Conservation (phyloP, 2,113 vertebrate genomes). For the Seriola rivoliana region DNA sequence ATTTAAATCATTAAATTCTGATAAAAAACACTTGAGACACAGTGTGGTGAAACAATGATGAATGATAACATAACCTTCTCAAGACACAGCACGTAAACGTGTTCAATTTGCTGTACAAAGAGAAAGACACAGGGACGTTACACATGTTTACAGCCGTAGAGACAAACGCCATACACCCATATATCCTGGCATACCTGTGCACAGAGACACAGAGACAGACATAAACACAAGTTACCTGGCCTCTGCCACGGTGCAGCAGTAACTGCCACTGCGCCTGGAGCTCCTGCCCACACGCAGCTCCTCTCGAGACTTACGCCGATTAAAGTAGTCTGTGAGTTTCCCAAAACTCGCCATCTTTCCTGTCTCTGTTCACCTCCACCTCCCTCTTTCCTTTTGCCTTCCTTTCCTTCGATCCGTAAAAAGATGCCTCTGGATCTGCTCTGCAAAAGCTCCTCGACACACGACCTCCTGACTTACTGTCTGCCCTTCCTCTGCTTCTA, state of each 20-base stretch:
- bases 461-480: slow-evolving; percentile 41
- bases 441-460: slow-evolving; percentile 25
- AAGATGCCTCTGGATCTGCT: neutral
- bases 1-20: neutral
- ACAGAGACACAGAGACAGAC: slow-evolving; percentile 5
- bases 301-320: slow-evolving; percentile 90
- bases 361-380: slow-evolving; percentile 36
- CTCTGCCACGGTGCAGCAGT: slow-evolving; percentile 90
- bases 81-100: slow-evolving; percentile 6
- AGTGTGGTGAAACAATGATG: neutral
- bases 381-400: neutral
- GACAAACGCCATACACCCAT: slow-evolving; percentile 11
- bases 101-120: slow-evolving; percentile 4
- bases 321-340: slow-evolving; percentile 95
- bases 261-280: slow-evolving; percentile 88
- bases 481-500: neutral
- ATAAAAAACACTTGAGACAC: neutral
- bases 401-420: neutral
- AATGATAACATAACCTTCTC: neutral
- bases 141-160: slow-evolving; percentile 9
- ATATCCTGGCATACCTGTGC: slow-evolving; percentile 21
- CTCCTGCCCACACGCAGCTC: slow-evolving; percentile 87
- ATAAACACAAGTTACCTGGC: slow-evolving; percentile 87
- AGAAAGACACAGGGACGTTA: neutral
- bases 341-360: slow-evolving; percentile 91